A percentile compares a stretch with the other conserved stretches of the same genome.
phyloP scores from a whole-genome alignment of 2,888 invertebrate genomes.

The Orchestes rusci region DNA sequence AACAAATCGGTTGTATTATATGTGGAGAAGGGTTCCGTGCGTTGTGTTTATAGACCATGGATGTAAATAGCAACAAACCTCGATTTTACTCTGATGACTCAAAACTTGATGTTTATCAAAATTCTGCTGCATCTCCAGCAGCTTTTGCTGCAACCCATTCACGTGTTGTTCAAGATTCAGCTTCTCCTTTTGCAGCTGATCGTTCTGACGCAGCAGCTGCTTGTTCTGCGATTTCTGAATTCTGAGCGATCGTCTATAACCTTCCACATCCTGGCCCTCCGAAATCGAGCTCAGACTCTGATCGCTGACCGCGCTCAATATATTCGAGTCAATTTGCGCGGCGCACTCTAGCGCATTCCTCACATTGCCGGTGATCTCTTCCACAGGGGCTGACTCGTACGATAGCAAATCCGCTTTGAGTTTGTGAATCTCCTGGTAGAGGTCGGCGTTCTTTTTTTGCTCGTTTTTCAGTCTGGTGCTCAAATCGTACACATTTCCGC shows the following conservation, averaged over 20 bases:
- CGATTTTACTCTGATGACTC: slow-evolving; percentile 51
- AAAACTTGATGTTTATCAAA: slow-evolving; percentile 54
- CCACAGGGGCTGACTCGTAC: slow-evolving; percentile 45
- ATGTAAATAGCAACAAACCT: no score
- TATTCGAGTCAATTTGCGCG: slow-evolving; percentile 52
- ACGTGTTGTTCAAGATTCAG: slow-evolving; percentile 36
- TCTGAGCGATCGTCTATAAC: slow-evolving; percentile 31
- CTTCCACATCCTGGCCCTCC: slow-evolving; percentile 36
- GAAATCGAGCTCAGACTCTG: slow-evolving; percentile 32
- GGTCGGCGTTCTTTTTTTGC: slow-evolving; percentile 43
- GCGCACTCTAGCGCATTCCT: slow-evolving; percentile 55
- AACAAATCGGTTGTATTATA: no score
- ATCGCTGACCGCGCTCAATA: slow-evolving; percentile 50
- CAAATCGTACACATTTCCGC: slow-evolving; percentile 34
- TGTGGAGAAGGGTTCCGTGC: background rate
- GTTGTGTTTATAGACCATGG: no score
- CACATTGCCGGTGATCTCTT: slow-evolving; percentile 51
- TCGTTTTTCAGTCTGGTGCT: slow-evolving; percentile 46
- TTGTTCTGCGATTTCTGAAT: slow-evolving; percentile 27
- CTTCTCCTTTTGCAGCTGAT: slow-evolving; percentile 24
- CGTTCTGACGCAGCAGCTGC: slow-evolving; percentile 26
- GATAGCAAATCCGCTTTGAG: slow-evolving; percentile 37
- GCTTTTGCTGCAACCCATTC: slow-evolving; percentile 25
- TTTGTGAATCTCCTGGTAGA: slow-evolving; percentile 37
- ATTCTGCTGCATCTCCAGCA: slow-evolving; percentile 40